phyloP scores from a whole-genome alignment of 2,113 vertebrate species.

The Oceanodroma tethys region DNA sequence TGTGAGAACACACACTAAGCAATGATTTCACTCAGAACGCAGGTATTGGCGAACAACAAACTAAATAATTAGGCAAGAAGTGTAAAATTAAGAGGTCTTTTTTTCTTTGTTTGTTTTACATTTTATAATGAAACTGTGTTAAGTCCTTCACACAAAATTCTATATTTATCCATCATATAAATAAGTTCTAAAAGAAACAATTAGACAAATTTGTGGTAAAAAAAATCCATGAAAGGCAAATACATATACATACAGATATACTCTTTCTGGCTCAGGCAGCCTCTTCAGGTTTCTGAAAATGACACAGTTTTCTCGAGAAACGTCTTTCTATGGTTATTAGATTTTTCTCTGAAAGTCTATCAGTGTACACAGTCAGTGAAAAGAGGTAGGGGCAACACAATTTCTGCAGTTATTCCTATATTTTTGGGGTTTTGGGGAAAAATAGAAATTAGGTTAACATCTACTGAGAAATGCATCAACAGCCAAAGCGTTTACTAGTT shows the following conservation, averaged over 20 bases:
- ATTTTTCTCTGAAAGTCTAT: background rate
- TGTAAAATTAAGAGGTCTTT: background rate
- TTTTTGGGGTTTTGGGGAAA: background rate
- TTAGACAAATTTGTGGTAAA: background rate
- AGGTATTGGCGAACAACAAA: background rate
- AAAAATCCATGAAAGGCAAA: background rate
- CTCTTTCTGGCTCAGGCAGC: background rate
- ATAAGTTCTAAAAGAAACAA: background rate
- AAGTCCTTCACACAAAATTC: background rate
- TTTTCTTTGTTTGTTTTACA: background rate
- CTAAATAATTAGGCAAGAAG: background rate
- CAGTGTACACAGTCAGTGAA: background rate
- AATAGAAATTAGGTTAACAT: background rate
- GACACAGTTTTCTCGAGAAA: background rate
- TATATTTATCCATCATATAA: background rate
- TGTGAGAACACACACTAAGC: background rate
- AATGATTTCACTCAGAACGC: background rate
- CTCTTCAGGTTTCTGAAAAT: background rate
- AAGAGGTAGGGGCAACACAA: background rate
- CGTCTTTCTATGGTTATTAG: background rate
- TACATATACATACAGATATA: background rate
- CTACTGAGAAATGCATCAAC: background rate
- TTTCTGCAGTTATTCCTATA: background rate
- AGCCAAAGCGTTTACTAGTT: background rate
- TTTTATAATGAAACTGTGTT: background rate